phyloP scores from a whole-genome alignment of 2,113 vertebrate genomes.

The Conger conger region DNA sequence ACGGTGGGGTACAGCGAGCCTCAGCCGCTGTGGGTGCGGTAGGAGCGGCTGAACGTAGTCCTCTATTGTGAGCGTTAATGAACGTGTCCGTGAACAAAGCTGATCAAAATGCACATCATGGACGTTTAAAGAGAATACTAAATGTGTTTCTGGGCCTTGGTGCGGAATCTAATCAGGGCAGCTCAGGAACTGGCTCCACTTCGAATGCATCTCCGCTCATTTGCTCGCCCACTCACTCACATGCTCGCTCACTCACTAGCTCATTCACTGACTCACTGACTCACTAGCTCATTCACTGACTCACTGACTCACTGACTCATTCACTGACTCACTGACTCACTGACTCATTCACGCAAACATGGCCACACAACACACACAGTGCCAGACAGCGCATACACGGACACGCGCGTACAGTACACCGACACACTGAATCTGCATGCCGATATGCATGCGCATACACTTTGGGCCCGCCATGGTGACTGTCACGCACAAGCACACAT shows the following conservation, averaged over 20 bases:
- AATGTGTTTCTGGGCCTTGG: constrained; percentile 51
- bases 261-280: no score
- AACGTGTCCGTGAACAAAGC: constrained; percentile 60
- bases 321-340: background rate
- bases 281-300: background rate
- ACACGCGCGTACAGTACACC: background rate
- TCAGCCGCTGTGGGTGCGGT: background rate
- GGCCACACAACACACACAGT: background rate
- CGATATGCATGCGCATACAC: background rate
- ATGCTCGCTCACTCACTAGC: no score
- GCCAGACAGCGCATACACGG: background rate
- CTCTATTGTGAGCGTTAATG: constrained; percentile 54
- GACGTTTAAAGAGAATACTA: constrained; percentile 66
- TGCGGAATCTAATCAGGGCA: constrained; percentile 51
- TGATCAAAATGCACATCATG: constrained; percentile 63
- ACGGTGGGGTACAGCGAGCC: no score
- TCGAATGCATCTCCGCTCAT: background rate
- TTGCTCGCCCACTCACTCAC: no score
- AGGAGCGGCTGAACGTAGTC: background rate
- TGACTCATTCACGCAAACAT: background rate
- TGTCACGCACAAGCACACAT: background rate
- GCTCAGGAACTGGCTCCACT: background rate
- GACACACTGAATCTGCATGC: background rate
- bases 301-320: background rate
- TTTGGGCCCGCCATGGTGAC: no score